A percentile compares a stretch with the other conserved stretches of the same genome.
These are phyloP conservation scores for Characodon lateralis DNA, from an alignment of 2,797 vertebrate species.

Conservation along the genomic window DNA sequence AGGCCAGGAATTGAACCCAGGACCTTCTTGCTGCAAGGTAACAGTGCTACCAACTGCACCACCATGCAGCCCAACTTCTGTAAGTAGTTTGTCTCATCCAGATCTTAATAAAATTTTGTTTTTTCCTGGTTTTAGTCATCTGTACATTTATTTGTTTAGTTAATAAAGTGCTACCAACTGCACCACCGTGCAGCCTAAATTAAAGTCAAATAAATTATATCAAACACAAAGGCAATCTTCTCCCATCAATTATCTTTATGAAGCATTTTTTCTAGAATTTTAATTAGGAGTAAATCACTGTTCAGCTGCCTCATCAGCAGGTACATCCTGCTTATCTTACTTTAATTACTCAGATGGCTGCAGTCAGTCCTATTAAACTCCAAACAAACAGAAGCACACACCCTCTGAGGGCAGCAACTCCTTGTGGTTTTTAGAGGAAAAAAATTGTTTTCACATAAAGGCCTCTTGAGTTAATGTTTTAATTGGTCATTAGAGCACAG, in stretches of 20 bases:
- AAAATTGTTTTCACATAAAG: conserved; percentile 59
- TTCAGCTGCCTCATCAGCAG: conserved; percentile 18
- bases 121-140: no score
- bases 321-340: conserved; percentile 19
- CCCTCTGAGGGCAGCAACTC: conserved; percentile 32
- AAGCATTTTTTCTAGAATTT: neutral
- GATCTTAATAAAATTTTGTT: no score
- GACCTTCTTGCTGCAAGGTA: no score
- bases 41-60: no score
- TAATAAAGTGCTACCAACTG: no score
- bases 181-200: no score
- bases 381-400: conserved; percentile 55
- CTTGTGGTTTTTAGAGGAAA: conserved; percentile 51
- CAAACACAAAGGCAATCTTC: neutral
- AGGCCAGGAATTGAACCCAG: no score
- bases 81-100: no score
- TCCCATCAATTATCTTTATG: neutral
- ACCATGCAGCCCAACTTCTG: no score
- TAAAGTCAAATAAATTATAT: neutral
- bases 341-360: conserved; percentile 20
- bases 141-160: no score
- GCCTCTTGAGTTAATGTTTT: conserved; percentile 60
- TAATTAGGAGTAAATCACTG: neutral
- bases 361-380: conserved; percentile 46
- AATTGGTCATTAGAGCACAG: conserved; percentile 66